Conservation (phyloP, 2,113 vertebrate genomes). For the Aspidoscelis tigris region DNA sequence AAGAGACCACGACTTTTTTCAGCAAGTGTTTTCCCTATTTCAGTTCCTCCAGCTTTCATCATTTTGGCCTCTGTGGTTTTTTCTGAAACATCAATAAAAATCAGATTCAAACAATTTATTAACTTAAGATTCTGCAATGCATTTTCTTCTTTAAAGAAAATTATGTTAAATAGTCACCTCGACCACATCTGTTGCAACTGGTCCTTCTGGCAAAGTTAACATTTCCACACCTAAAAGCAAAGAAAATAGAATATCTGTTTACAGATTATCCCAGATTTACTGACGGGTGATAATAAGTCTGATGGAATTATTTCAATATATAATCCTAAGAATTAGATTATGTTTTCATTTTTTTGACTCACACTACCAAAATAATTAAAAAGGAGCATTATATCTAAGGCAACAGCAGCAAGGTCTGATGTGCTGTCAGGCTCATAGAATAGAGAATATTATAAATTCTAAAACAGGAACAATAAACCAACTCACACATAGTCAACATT, state of each 20-base stretch:
- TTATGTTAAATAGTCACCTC: conserved; percentile 77
- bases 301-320: too few relatives aligned
- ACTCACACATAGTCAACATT: too few relatives aligned
- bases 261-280: too few relatives aligned
- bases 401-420: too few relatives aligned
- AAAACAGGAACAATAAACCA: too few relatives aligned
- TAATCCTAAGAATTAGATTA: too few relatives aligned
- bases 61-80: conserved; percentile 98
- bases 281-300: too few relatives aligned
- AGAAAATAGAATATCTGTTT: not conserved
- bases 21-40: conserved; percentile 97
- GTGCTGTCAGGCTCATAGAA: too few relatives aligned
- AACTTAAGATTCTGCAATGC: rapidly evolving
- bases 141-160: rapidly evolving
- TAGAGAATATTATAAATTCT: too few relatives aligned
- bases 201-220: conserved; percentile 98
- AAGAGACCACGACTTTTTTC: conserved; percentile 97
- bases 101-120: not conserved
- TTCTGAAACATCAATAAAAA: conserved; percentile 75
- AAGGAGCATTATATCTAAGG: too few relatives aligned
- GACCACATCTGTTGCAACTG: conserved; percentile 94
- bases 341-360: too few relatives aligned
- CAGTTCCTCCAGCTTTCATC: conserved; percentile 99
- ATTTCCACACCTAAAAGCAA: conserved; percentile 88
- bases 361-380: too few relatives aligned